Base-by-base conservation (phyloP, 2,113 vertebrate species). In the Leuciscus idus region DNA sequence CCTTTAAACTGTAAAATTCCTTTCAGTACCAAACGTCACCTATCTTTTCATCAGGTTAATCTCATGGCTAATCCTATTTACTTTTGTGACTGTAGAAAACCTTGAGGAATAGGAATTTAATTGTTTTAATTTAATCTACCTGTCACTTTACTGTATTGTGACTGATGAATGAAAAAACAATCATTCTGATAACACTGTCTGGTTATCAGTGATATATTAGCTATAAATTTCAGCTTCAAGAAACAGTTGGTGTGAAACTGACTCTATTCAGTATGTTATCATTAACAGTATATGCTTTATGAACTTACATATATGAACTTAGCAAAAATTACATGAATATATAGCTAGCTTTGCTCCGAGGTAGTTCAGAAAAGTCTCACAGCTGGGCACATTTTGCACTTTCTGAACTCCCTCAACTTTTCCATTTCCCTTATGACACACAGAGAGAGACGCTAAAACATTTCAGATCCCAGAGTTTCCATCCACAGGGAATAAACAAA, bases 401-500 rank as follows among this genome's bases (percentile, higher is more conserved):
- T 9, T 66, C 70, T 39, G 39, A 82, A 81, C 70, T 82, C 8
- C 23, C n/a, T 77, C 2, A 5, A 84, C 26, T 76, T 81, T 81
- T 74, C 59, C n/a, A 21, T 83, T 85, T 48, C 50, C 66, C 43
- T 64, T 50, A 82, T 48, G 50, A 48, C 33, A 76, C 43, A 57
- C 52, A 19, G 3, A 13, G 52, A 83, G 21, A 46, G n/a, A 36
- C 26, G 39, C 26, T 72, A 50, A 75, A 74, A 52, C 12, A 30
- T 70, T 15, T 15, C 57, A 36, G 30, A 33, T 64, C 66, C 43
- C 50, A 73, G 19, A 84, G 23, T 86, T 81, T 82, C 74, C 70
- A 39, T 66, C 30, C 68, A 0, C 46, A 55, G 85, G 72, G 83
- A 87, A 59, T 36, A 76, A 76, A 84, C 23, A 82, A 76, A 77